These are phyloP conservation scores for Spialia ferax DNA, from an alignment of 2,888 invertebrate species.

Conservation along the genomic window DNA sequence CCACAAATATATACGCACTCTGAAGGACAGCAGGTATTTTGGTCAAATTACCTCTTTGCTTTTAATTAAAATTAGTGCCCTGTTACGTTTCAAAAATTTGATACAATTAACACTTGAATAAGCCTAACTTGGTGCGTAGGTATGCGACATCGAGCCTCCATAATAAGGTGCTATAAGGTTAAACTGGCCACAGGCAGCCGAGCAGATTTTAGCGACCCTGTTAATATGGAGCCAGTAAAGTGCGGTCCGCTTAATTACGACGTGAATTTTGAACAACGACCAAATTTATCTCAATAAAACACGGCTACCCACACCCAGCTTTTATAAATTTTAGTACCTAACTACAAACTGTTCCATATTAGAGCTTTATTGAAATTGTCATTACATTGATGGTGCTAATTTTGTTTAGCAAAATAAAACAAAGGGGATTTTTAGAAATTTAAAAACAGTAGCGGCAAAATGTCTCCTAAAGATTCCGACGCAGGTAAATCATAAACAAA, in stretches of 20 bases:
- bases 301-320: constrained; percentile 14
- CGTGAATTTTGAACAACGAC: constrained; percentile 41
- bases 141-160: constrained; percentile 24
- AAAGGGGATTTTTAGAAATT: not conserved
- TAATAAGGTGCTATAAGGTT: constrained; percentile 35
- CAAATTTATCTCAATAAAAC: constrained; percentile 41
- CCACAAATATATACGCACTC: not conserved
- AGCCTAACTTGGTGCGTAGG: constrained; percentile 11
- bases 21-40: no score
- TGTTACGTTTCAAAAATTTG: not conserved
- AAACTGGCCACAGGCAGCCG: constrained; percentile 28
- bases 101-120: not conserved
- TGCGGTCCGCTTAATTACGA: constrained; percentile 40
- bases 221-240: constrained; percentile 38
- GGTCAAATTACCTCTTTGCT: no score
- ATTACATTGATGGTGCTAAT: constrained; percentile 2
- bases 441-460: not conserved
- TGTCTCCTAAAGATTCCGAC: constrained; percentile 40
- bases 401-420: not conserved
- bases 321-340: constrained; percentile 15
- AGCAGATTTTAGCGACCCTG: constrained; percentile 36
- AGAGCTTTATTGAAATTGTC: not conserved
- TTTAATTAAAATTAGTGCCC: not conserved
- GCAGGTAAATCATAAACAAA: constrained; percentile 56
- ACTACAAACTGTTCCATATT: not conserved